Conservation (phyloP, 2,113 vertebrate species). For the Elaphurus davidianus region DNA sequence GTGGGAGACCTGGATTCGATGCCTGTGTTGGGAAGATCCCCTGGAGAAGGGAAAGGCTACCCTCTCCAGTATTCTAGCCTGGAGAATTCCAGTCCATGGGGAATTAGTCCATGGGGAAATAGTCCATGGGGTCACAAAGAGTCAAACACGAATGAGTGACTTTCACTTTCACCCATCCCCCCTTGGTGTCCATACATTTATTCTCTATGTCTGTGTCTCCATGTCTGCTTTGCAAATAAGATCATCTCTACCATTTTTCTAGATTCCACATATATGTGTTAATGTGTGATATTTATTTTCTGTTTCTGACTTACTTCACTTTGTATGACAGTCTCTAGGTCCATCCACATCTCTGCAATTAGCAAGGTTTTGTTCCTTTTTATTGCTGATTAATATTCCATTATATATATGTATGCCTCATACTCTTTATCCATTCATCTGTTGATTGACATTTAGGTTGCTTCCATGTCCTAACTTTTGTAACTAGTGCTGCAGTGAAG, state of each 20-base stretch:
- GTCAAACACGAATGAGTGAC: not conserved
- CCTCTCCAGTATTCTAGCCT: not conserved
- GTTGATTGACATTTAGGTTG: not conserved
- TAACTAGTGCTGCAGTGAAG: not conserved
- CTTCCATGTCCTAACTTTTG: not conserved
- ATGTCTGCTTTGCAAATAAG: not conserved
- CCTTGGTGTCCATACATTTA: not conserved
- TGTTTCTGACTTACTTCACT: not conserved
- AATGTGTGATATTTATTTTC: not conserved
- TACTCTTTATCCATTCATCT: not conserved
- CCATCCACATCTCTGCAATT: not conserved
- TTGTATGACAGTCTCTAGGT: not conserved
- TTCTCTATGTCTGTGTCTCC: not conserved
- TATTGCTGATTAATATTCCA: not conserved
- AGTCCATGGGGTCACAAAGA: not conserved
- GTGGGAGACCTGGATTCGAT: not conserved
- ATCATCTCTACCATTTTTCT: not conserved
- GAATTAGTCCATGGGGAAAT: not conserved
- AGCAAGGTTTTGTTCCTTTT: not conserved
- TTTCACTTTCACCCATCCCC: not conserved
- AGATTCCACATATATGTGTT: not conserved
- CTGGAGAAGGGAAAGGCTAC: not conserved
- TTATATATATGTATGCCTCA: not conserved
- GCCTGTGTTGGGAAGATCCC: accelerated
- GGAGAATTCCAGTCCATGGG: not conserved